Evolutionary conservation across 2,113 vertebrate genomes (phyloP), one percentile per base, ranked within the genome.

Genomic region (Ondatra zibethicus): DNA sequence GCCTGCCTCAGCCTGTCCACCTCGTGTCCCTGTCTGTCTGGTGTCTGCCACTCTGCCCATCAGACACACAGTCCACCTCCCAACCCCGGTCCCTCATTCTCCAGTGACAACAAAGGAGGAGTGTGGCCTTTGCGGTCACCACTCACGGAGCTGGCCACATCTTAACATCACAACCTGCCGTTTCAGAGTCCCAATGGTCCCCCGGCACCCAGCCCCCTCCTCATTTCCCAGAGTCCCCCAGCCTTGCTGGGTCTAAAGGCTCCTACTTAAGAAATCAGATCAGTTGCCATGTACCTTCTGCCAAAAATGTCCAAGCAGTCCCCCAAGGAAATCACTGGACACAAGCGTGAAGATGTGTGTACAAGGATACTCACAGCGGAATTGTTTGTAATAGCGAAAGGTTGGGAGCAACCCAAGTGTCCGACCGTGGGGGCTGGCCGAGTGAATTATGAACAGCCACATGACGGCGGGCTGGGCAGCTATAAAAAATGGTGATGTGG

Each of bases 401-500:
- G 39, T 65, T 97, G 97, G 97, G 96, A 97, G 88, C 94, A 36
- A 73, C 96, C 97, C 97, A 97, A 91, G 70, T 29, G 89, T 76
- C 97, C 97, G 55, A 93, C 68, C 9, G 95, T 14, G 82, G 96
- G 97, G 96, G 91, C 96, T 52, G 96, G 76, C 31, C 73, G 14
- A 63, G 87, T 96, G 93, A 97, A 89, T 97, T 91, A 96, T 33
- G 63, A 89, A 77, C 89, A 96, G 95, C 81, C 77, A 76, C 88
- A 97, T 96, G 85, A 97, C 93, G 93, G 96, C 85, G 65, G 96
- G 47, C 78, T 92, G 81, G 16, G 94, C 91, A 45, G 96, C 96
- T 97, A 95, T 97, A 96, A 98, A 97, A 97, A 96, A 95, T 97
- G 96, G 97, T 97, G 96, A 97, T 97, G 96, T 91, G 81, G 92